phyloP scores from a whole-genome alignment of 2,797 vertebrate genomes.

The Enteromius trimaculatus region DNA sequence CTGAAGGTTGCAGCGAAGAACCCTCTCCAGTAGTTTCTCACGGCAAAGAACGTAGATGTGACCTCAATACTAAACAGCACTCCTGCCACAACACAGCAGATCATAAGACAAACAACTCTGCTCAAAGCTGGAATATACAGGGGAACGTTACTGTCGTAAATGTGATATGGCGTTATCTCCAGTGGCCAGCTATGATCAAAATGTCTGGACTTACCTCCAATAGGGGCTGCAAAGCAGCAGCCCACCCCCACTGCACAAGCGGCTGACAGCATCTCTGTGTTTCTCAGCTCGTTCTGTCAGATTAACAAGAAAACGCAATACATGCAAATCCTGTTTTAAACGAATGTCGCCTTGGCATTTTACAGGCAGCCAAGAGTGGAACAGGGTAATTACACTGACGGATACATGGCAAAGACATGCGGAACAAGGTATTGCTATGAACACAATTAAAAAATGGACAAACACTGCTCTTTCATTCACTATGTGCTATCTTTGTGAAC shows the following conservation, averaged over 20 bases:
- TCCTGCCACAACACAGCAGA: constrained; percentile 73
- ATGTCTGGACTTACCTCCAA: constrained; percentile 86
- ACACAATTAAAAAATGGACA: constrained; percentile 37
- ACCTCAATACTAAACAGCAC: constrained; percentile 99
- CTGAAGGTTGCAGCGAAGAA: constrained; percentile 99
- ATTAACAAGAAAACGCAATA: constrained; percentile 45
- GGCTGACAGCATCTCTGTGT: constrained; percentile 97
- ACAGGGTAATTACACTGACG: constrained; percentile 30
- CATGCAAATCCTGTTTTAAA: constrained; percentile 45
- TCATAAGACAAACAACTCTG: constrained; percentile 20
- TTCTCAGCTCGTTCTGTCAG: constrained; percentile 91
- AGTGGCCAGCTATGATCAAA: constrained; percentile 37
- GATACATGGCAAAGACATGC: constrained; percentile 35
- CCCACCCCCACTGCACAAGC: constrained; percentile 97
- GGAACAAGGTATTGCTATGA: constrained; percentile 25
- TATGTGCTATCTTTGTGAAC: constrained; percentile 13
- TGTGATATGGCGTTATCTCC: constrained; percentile 45
- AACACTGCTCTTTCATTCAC: constrained; percentile 28
- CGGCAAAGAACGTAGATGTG: constrained; percentile 97
- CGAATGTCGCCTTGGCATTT: constrained; percentile 14
- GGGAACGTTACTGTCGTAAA: constrained; percentile 19
- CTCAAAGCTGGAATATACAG: constrained; percentile 3
- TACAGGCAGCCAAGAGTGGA: constrained; percentile 29
- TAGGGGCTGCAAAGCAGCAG: constrained; percentile 97
- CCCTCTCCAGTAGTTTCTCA: constrained; percentile 99